Evolutionary conservation across 2,113 vertebrate species (phyloP).

Genomic region (Panthera tigris): DNA sequence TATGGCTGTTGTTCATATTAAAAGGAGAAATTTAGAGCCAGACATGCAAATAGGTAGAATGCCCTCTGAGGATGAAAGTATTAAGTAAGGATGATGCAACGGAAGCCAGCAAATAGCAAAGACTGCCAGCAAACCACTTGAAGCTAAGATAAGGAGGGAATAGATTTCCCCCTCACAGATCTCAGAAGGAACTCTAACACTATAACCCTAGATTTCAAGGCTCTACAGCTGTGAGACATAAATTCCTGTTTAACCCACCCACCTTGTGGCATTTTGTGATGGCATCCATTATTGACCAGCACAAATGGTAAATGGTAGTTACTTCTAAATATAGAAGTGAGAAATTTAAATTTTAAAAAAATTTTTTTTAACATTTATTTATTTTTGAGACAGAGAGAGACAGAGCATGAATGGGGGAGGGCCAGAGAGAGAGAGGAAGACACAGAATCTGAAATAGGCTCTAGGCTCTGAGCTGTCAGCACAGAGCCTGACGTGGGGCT

Average conservation of each 20-base stretch:
- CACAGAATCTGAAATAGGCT: too few relatives aligned
- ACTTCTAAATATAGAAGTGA: neutral
- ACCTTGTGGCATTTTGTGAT: neutral
- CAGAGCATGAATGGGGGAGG: too few relatives aligned
- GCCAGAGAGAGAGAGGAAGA: too few relatives aligned
- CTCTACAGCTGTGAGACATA: neutral
- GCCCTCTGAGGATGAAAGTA: neutral
- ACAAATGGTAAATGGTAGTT: neutral
- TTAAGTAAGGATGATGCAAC: neutral
- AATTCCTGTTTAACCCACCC: neutral
- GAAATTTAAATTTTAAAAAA: neutral
- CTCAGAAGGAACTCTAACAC: neutral
- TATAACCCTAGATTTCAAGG: neutral
- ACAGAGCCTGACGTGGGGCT: too few relatives aligned
- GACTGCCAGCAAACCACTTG: neutral
- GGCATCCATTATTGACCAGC: neutral
- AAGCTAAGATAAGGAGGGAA: neutral
- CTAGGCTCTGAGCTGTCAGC: too few relatives aligned
- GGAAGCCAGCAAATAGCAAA: accelerated
- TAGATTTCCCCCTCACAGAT: neutral
- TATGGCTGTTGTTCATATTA: neutral
- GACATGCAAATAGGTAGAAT: neutral
- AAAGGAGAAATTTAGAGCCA: neutral
- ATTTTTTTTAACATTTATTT: too few relatives aligned
- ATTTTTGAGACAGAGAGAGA: too few relatives aligned